A percentile compares a stretch with the other conserved stretches of the same genome.
These are phyloP conservation scores for Leguminivora glycinivorella DNA, from an alignment of 1,140 invertebrate species.

Conservation along the genomic window DNA sequence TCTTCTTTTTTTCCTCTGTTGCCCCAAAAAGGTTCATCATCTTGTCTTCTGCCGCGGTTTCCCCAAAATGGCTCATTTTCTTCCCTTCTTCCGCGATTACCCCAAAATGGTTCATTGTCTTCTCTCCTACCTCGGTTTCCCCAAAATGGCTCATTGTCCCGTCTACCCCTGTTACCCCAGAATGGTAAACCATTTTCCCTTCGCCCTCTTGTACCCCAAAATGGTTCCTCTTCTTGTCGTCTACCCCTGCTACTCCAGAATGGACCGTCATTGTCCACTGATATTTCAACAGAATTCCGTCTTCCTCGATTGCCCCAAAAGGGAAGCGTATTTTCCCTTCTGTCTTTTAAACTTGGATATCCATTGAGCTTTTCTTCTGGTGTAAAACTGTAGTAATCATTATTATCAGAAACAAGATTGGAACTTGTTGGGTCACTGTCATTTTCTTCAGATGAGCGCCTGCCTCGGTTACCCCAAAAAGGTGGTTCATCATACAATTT, in stretches of 20 bases:
- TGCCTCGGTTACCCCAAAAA: slow-evolving; percentile 64
- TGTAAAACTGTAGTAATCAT: slow-evolving; percentile 10
- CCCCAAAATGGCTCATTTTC: slow-evolving; percentile 62
- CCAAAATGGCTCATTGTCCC: slow-evolving; percentile 37
- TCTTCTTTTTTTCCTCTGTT: slow-evolving; percentile 54
- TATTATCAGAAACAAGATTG: not conserved
- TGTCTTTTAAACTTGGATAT: slow-evolving; percentile 41
- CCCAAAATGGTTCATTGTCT: slow-evolving; percentile 54
- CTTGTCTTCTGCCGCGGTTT: slow-evolving; percentile 50
- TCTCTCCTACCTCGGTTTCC: slow-evolving; percentile 39
- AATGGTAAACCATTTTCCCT: slow-evolving; percentile 39
- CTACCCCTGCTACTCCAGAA: slow-evolving; percentile 42
- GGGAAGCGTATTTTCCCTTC: slow-evolving; percentile 42
- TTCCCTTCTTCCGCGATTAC: slow-evolving; percentile 56
- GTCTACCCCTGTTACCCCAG: slow-evolving; percentile 39
- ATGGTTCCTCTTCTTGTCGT: slow-evolving; percentile 34
- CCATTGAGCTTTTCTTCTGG: slow-evolving; percentile 13
- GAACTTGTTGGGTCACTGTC: slow-evolving; percentile 35
- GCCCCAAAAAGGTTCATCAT: slow-evolving; percentile 56
- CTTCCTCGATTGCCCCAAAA: slow-evolving; percentile 49
- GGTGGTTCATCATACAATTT: slow-evolving; percentile 47
- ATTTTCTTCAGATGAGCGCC: slow-evolving; percentile 51
- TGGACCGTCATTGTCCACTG: slow-evolving; percentile 22
- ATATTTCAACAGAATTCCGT: slow-evolving; percentile 36
- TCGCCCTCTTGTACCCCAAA: slow-evolving; percentile 44